Conservation (phyloP, 2,797 vertebrate species). For the Vespertilio murinus region DNA sequence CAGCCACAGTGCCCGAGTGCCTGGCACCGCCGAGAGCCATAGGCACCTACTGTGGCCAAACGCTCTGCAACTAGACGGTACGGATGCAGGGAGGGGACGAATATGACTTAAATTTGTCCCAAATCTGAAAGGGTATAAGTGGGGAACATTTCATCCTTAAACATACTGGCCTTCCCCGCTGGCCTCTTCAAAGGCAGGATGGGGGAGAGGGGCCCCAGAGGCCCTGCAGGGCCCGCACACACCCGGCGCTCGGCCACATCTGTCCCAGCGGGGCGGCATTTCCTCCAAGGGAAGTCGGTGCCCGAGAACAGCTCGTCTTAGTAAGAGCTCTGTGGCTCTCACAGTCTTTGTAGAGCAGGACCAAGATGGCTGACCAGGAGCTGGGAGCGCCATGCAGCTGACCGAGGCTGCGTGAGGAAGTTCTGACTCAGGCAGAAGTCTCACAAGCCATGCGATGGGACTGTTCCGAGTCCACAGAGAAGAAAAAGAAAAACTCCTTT, state of each 20-base stretch:
- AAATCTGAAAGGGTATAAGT: neutral
- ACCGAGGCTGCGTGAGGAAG: neutral
- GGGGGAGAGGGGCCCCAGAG: neutral
- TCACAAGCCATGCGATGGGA: neutral
- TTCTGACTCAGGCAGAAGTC: neutral
- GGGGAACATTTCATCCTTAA: neutral
- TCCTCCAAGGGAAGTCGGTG: neutral
- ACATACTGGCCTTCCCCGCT: neutral
- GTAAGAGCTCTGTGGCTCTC: neutral
- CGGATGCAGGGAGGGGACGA: neutral
- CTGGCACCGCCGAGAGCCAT: accelerated
- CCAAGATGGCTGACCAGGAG: neutral
- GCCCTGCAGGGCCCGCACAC: neutral
- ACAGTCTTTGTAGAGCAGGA: neutral
- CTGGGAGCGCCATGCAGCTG: neutral
- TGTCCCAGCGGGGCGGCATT: neutral
- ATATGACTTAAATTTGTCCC: neutral
- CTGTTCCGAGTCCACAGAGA: neutral
- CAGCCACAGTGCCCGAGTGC: neutral
- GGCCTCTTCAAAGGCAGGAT: neutral
- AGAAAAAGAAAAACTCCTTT: neutral
- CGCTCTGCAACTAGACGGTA: neutral
- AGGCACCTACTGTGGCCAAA: neutral
- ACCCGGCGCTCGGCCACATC: neutral
- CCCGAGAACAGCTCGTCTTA: neutral